Base-by-base conservation (phyloP, 1,140 invertebrate genomes). In the Apocrypta bakeri region DNA sequence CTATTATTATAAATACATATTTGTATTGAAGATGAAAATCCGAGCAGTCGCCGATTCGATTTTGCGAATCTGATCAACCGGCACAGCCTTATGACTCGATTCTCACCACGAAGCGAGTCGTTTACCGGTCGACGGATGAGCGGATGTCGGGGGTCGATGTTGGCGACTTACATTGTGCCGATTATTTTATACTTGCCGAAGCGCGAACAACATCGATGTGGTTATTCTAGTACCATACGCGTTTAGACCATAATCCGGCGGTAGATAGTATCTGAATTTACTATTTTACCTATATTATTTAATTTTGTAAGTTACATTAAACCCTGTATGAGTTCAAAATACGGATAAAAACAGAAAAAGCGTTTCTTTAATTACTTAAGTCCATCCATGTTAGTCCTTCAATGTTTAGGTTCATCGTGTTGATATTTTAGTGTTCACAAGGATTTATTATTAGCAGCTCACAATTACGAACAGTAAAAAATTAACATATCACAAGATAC, bases 241-340 rank as follows among this genome's bases (percentile, higher is more conserved):
- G 61, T 4, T 8, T 17, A 25, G 24, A 63, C 6, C 24, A 69
- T n/a, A n/a, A n/a, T 61, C 11, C 6, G 27, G 29, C 68, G 42
- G 17, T 3, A 4, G 21, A 42, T 8, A 14, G 7, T 80, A 72
- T 63, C n/a, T n/a, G n/a, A n/a, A 77, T 17, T 29, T 37, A 37
- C n/a, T 27, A 71, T 48, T 82, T 71, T 82, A 77, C 42, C 29
- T 82, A 40, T 76, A 69, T n/a, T n/a, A 82, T 71, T 77, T 69
- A 48, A 37, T 82, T 82, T 82, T 82, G 24, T 82, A 82, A 82
- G 64, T 76, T 82, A 77, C n/a, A 82, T 69, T 71, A 77, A 82
- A 76, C 31, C 37, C 0, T 76, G 17, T 75, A 69, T 76, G 72
- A 40, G 75, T 75, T 76, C 14, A 8, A 76, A 29, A 40, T 81